phyloP scores from a whole-genome alignment of 37 sponge, comb jelly and placozoan species.

The Halisarca cf. caerulea region DNA sequence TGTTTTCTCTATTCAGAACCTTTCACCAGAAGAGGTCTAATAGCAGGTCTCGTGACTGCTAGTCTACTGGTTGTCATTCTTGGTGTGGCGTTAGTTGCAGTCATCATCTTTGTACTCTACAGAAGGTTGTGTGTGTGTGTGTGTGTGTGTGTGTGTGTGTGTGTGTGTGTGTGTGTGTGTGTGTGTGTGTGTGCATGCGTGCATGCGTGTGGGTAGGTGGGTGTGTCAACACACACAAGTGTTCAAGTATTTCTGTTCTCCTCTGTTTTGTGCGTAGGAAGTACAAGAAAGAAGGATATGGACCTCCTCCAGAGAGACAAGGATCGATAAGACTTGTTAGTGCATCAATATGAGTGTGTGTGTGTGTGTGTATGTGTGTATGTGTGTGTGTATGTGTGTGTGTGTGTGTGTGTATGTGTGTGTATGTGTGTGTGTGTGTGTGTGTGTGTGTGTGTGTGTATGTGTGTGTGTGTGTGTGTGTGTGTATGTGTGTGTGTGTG shows the following conservation, averaged over 20 bases:
- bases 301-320: constrained; percentile 50
- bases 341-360: neutral
- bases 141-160: constrained; percentile 9
- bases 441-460: too few species aligned
- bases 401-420: constrained; percentile 16
- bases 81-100: neutral
- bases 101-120: constrained; percentile 16
- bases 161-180: constrained; percentile 4
- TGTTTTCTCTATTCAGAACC: too few species aligned
- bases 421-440: too few species aligned
- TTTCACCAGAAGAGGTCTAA: constrained; percentile 12
- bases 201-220: neutral
- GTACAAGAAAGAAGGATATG: neutral
- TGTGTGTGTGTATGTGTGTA: constrained; percentile 8
- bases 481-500: too few species aligned
- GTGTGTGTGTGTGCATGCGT: neutral
- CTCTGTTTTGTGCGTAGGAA: neutral
- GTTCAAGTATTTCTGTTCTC: too few species aligned
- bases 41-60: constrained; percentile 43
- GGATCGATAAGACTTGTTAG: constrained; percentile 65
- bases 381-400: constrained; percentile 23
- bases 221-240: neutral
- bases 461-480: too few species aligned
- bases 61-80: constrained; percentile 2
- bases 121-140: constrained; percentile 1